Conservation (phyloP, 2,888 invertebrate species). For the Drosophila atripex region DNA sequence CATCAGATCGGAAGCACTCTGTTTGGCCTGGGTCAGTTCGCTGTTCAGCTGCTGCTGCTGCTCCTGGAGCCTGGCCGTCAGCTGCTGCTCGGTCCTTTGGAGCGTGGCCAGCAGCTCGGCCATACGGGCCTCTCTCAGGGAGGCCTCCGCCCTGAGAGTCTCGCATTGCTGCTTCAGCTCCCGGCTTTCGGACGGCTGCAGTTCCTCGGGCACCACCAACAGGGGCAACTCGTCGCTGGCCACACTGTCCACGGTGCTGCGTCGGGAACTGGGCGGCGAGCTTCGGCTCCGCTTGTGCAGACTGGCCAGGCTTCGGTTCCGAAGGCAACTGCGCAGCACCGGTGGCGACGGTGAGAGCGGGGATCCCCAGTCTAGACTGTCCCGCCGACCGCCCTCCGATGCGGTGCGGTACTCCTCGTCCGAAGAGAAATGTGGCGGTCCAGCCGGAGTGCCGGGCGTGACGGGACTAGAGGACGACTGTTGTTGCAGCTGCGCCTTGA, state of each 20-base stretch:
- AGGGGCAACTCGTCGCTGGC: constrained; percentile 76
- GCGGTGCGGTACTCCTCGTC: constrained; percentile 95
- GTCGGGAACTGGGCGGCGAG: constrained; percentile 86
- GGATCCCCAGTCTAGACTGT: constrained; percentile 93
- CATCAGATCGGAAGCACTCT: constrained; percentile 89
- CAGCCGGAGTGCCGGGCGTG: constrained; percentile 87
- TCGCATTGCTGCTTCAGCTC: constrained; percentile 90
- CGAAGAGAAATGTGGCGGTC: constrained; percentile 90
- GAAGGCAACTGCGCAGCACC: constrained; percentile 85
- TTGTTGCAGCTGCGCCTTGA: constrained; percentile 81
- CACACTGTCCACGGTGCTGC: constrained; percentile 87
- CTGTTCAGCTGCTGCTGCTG: constrained; percentile 87
- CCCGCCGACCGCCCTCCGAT: constrained; percentile 91
- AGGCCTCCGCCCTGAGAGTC: constrained; percentile 89
- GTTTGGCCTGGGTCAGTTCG: constrained; percentile 88
- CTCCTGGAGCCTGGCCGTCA: constrained; percentile 88
- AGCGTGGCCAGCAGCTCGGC: constrained; percentile 90
- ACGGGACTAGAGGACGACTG: constrained; percentile 49
- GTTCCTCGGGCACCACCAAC: constrained; percentile 81
- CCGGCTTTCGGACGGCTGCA: constrained; percentile 83
- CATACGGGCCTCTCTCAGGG: constrained; percentile 89
- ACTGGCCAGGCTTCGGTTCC: constrained; percentile 84
- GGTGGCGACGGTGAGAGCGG: constrained; percentile 88
- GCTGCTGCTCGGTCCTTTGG: constrained; percentile 90
- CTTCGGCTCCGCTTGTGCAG: constrained; percentile 87